A percentile compares a stretch with the other conserved stretches of the same genome.
Evolutionary conservation across 2,888 invertebrate genomes (phyloP).

Genomic region (Eupithecia vulgata): DNA sequence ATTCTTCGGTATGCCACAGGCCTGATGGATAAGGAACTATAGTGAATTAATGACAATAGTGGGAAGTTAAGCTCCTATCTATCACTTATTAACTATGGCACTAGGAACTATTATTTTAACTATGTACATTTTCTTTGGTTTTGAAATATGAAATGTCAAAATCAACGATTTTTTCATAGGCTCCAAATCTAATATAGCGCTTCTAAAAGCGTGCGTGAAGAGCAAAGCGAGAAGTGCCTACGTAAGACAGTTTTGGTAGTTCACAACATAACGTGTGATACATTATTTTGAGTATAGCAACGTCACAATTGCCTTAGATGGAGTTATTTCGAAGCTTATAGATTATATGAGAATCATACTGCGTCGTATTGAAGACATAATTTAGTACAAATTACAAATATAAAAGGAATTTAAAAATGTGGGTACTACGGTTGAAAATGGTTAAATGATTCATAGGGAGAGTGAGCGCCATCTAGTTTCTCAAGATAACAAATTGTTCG

Average conservation of each 20-base stretch:
- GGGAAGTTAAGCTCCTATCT: too few species aligned
- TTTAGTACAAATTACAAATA: not conserved
- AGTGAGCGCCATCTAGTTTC: not conserved
- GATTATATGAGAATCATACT: slow-evolving; percentile 18
- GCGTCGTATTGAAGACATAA: slow-evolving; percentile 13
- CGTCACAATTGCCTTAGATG: slow-evolving; percentile 14
- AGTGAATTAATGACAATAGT: too few species aligned
- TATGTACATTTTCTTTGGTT: not conserved
- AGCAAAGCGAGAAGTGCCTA: slow-evolving; percentile 20
- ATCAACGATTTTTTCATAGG: not conserved
- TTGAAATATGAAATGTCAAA: not conserved
- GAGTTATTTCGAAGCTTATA: slow-evolving; percentile 26
- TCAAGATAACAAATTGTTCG: not conserved
- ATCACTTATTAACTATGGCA: too few species aligned
- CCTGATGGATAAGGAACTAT: too few species aligned
- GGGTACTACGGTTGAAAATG: not conserved
- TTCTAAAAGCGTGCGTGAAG: slow-evolving; percentile 31
- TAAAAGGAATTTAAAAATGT: not conserved
- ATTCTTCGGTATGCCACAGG: too few species aligned
- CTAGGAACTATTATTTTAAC: too few species aligned
- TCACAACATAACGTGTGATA: not conserved
- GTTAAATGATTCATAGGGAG: not conserved
- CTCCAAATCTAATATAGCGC: not conserved
- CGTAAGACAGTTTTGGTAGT: not conserved
- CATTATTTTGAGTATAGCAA: slow-evolving; percentile 9